Evolutionary conservation across 1,140 invertebrate species (phyloP).

Genomic region (Caerostris darwini): DNA sequence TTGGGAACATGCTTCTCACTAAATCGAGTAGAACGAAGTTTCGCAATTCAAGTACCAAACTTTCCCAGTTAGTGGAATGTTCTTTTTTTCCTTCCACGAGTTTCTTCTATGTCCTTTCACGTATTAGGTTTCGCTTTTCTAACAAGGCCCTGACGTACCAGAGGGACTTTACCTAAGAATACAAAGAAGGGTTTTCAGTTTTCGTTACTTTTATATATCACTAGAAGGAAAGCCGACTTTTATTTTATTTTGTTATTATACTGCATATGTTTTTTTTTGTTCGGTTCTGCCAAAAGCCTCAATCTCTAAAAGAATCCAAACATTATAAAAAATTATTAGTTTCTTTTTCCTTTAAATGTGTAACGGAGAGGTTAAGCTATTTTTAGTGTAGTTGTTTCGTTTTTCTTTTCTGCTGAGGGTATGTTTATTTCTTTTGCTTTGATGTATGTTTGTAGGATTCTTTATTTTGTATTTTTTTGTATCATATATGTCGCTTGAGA

Average conservation of each 20-base stretch:
- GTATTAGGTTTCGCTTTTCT: not conserved
- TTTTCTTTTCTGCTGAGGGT: too few species aligned
- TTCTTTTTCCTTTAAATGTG: not conserved
- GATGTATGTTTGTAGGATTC: not conserved
- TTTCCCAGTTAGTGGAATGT: not conserved
- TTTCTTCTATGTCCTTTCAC: not conserved
- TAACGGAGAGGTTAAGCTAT: slow-evolving; percentile 18
- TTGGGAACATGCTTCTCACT: not conserved
- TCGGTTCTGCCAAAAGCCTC: not conserved
- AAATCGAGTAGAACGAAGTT: not conserved
- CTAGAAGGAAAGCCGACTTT: not conserved
- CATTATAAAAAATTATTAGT: not conserved
- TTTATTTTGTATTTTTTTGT: not conserved
- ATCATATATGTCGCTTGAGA: too few species aligned
- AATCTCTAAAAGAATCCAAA: not conserved
- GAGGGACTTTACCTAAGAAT: not conserved
- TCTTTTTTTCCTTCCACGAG: not conserved
- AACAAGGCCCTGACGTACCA: not conserved
- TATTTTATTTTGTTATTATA: not conserved
- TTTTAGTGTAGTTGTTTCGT: not conserved
- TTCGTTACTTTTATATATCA: slow-evolving; percentile 6
- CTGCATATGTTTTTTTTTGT: not conserved
- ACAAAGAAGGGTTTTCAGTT: not conserved
- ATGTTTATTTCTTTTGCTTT: not conserved
- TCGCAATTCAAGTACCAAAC: not conserved